Evolutionary conservation across 2,888 invertebrate genomes (phyloP), one percentile per base, ranked within the genome.

Genomic region (Margaritifera margaritifera): DNA sequence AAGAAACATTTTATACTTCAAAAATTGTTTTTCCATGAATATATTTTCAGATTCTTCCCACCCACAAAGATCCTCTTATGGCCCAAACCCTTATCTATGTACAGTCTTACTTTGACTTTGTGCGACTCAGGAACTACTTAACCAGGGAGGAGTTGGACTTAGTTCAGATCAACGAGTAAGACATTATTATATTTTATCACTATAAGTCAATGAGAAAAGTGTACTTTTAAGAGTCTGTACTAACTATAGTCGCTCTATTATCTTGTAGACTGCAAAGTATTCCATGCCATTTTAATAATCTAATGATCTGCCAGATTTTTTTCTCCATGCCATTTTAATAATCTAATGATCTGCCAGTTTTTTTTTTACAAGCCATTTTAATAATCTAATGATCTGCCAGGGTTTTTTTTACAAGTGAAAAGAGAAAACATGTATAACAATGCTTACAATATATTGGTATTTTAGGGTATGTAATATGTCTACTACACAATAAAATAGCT

Each of bases 41-140:
- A 50, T 56, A 18, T 25, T 77, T 77, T 20, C 94, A 95, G 90
- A 92, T 98, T 56, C 89, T 98, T 57, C 95, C 97, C 0, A 95
- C 94, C 81, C 95, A 94, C 81, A 93, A 92, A 71, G 93, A 93
- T 71, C 90, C 92, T 0, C 91, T 94, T 5, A 95, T 95, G 94
- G 78, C 84, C 24, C 87, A 86, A 68, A 96, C 96, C 0, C 90
- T 99, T 77, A 93, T 99, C 65, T 98, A 94, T 88, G 92, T 99
- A 58, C 95, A 98, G 0, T 96, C 95, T 72, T 99, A 99, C 90
- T 99, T 96, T 87, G 99, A 99, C 90, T 99, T 94, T 90, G 97
- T 99, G 0, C 92, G 88, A 67, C 86, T 99, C 54, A 91, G 98
- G 72, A 99, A 99, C 91, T 94, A 96, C 89, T 95, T 99, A 84